A percentile compares a stretch with the other conserved stretches of the same genome.
phyloP scores from a whole-genome alignment of 92 coral and sea anemone species.

The Epizoanthus ramosus region DNA sequence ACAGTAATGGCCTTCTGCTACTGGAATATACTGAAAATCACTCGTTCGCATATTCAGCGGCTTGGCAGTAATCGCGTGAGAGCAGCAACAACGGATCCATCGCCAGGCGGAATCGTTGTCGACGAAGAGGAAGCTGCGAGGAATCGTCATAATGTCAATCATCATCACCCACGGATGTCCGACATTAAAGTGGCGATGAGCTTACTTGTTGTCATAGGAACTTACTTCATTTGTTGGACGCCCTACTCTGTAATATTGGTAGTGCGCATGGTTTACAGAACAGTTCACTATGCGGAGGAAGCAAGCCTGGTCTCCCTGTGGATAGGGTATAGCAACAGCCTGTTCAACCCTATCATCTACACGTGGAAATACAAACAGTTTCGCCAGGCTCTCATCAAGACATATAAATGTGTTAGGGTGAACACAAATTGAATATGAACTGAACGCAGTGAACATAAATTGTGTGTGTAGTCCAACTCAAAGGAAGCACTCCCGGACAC shows the following conservation, averaged over 20 bases:
- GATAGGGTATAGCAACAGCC: slow-evolving; percentile 61
- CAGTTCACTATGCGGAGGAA: slow-evolving; percentile 35
- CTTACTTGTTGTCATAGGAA: slow-evolving; percentile 53
- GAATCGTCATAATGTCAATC: not conserved
- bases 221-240: slow-evolving; percentile 66
- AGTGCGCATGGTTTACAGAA: slow-evolving; percentile 32
- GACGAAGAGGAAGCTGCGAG: not conserved
- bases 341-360: slow-evolving; percentile 61
- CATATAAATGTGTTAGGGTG: too few relatives aligned
- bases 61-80: not conserved
- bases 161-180: not conserved
- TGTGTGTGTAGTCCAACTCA: too few relatives aligned
- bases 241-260: slow-evolving; percentile 58
- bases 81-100: not conserved
- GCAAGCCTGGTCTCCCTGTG: slow-evolving; percentile 58
- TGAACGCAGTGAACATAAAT: too few relatives aligned
- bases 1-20: slow-evolving; percentile 49
- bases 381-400: slow-evolving; percentile 43
- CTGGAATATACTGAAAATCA: slow-evolving; percentile 61
- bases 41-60: slow-evolving; percentile 54
- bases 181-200: slow-evolving; percentile 64
- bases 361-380: slow-evolving; percentile 74
- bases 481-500: too few relatives aligned
- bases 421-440: too few relatives aligned
- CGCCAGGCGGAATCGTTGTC: not conserved